Conservation (phyloP, 2,113 vertebrate species). For the Hydropotes inermis region DNA sequence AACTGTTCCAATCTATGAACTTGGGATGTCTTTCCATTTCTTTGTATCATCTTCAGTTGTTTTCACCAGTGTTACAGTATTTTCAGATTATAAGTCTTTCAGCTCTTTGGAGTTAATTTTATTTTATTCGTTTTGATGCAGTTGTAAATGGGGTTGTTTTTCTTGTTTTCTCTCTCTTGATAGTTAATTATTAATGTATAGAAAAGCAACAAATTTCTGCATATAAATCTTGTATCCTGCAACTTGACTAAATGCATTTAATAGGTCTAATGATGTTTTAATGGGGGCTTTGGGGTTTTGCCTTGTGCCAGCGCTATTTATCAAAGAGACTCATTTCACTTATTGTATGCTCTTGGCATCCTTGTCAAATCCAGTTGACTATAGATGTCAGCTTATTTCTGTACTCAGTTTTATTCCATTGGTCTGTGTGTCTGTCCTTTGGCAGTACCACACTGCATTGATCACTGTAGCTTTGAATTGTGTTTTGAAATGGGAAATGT, state of each 20-base stretch:
- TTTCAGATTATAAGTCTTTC: background rate
- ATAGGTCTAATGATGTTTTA: background rate
- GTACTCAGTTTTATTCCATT: background rate
- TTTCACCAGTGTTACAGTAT: background rate
- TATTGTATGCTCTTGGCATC: background rate
- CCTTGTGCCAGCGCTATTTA: background rate
- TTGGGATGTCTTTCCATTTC: background rate
- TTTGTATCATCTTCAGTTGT: background rate
- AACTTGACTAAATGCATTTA: background rate
- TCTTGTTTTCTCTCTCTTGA: background rate
- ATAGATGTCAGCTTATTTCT: background rate
- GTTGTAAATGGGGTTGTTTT: background rate
- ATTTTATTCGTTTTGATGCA: background rate
- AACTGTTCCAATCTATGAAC: background rate
- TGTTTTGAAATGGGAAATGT: background rate
- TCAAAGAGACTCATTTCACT: background rate
- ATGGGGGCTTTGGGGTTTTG: background rate
- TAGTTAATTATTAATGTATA: background rate
- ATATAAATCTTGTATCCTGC: background rate
- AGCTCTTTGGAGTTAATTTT: background rate
- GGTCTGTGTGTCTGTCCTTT: background rate
- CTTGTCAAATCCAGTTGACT: background rate
- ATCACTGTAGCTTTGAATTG: background rate
- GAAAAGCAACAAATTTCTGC: background rate
- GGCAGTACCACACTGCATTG: background rate